Conservation (phyloP, 2,888 invertebrate species). For the Drosophila silvestris region DNA sequence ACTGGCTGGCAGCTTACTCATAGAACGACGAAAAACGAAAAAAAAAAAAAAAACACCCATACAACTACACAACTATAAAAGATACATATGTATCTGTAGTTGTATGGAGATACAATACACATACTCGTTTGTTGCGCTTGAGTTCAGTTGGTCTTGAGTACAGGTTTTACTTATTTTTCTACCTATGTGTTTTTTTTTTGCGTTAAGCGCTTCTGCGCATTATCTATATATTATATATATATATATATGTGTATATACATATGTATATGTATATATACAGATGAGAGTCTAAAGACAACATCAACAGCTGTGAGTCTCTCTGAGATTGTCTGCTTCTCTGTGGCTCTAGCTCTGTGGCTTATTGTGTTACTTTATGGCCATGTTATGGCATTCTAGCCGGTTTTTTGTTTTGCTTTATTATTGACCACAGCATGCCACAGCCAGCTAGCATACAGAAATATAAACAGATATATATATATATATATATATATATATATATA, state of each 20-base stretch:
- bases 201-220: conserved; percentile 71
- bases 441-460: background rate
- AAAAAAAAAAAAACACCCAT: conserved; percentile 1
- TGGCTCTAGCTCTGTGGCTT: conserved; percentile 45
- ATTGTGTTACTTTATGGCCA: conserved; percentile 66
- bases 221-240: conserved; percentile 40
- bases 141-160: conserved; percentile 61
- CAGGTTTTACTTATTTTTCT: conserved; percentile 62
- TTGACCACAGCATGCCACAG: conserved; percentile 45
- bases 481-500: background rate
- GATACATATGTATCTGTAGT: conserved; percentile 23
- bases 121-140: conserved; percentile 54
- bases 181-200: conserved; percentile 5
- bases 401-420: conserved; percentile 34
- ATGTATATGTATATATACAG: background rate
- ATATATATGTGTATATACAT: background rate
- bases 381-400: conserved; percentile 64
- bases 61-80: conserved; percentile 18
- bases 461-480: background rate
- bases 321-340: conserved; percentile 20
- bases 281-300: conserved; percentile 23
- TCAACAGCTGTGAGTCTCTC: conserved; percentile 59
- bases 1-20: conserved; percentile 56
- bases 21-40: conserved; percentile 40
- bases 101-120: conserved; percentile 17